Evolutionary conservation across 2,888 invertebrate genomes (phyloP).

Genomic region (Melieria omissa): DNA sequence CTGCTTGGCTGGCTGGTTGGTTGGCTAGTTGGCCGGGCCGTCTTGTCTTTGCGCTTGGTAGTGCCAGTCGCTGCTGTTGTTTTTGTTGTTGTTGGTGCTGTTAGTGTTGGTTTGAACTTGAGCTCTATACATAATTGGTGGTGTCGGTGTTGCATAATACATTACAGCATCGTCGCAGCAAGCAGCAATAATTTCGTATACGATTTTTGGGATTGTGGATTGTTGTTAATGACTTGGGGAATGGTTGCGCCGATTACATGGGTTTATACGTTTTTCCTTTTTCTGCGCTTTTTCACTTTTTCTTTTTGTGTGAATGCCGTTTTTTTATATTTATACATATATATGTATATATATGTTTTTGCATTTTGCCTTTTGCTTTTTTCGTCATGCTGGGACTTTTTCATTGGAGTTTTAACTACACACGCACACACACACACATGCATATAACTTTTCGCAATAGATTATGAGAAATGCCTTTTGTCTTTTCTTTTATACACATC

Average conservation of each 20-base stretch:
- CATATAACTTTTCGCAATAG: not conserved
- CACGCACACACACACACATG: not conserved
- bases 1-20: constrained; percentile 42
- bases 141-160: constrained; percentile 58
- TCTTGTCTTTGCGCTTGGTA: constrained; percentile 34
- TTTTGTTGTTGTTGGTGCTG: constrained; percentile 38
- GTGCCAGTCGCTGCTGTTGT: constrained; percentile 41
- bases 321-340: not conserved
- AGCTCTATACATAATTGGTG: constrained; percentile 53
- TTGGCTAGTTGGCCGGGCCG: constrained; percentile 32
- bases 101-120: constrained; percentile 51
- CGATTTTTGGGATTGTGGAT: constrained; percentile 18
- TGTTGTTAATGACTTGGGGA: constrained; percentile 6
- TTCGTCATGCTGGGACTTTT: too few species aligned
- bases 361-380: not conserved
- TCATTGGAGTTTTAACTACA: not conserved
- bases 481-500: too few species aligned
- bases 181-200: constrained; percentile 11
- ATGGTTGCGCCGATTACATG: constrained; percentile 2
- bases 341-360: not conserved
- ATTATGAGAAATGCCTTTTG: not conserved
- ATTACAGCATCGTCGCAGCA: constrained; percentile 59
- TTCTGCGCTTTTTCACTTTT: not conserved
- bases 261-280: not conserved
- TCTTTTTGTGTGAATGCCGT: not conserved